These are phyloP conservation scores for Calypte anna DNA, from an alignment of 2,113 vertebrate species.

Conservation along the genomic window DNA sequence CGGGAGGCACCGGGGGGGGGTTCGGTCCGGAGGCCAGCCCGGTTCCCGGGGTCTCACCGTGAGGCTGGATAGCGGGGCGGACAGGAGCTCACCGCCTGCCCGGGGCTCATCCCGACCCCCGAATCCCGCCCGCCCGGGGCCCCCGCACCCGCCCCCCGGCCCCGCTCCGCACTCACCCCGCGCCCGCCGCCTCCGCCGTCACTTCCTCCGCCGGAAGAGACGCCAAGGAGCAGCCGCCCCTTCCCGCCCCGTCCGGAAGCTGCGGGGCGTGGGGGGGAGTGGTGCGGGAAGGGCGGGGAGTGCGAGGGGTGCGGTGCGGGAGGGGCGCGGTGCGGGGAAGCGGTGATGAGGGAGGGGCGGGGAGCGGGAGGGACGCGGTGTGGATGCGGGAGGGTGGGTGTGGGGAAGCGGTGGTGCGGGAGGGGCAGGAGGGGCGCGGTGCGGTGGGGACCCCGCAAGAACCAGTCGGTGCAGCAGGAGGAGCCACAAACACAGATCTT, in stretches of 20 bases:
- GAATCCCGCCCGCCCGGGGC: background rate
- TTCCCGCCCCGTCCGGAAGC: background rate
- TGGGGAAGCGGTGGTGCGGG: no score
- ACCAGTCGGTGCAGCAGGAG: background rate
- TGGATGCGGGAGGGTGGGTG: no score
- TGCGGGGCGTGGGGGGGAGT: background rate
- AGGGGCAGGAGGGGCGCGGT: background rate
- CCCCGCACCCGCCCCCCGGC: background rate
- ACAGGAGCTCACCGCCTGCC: no score
- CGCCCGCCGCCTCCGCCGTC: background rate
- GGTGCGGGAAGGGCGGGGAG: background rate
- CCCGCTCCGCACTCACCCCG: background rate
- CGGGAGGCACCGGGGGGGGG: background rate
- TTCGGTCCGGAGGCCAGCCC: background rate
- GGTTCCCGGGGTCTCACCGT: no score
- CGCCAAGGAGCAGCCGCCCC: rapidly evolving
- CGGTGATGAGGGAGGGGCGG: no score
- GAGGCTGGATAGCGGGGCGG: background rate
- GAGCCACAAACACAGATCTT: conserved; percentile 66
- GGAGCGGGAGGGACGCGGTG: background rate
- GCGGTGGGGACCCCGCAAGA: background rate
- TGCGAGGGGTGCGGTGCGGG: no score
- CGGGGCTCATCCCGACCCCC: no score
- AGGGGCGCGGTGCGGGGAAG: background rate
- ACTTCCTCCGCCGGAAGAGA: background rate